phyloP scores from a whole-genome alignment of 2,113 vertebrate species.

The Aegypius monachus region DNA sequence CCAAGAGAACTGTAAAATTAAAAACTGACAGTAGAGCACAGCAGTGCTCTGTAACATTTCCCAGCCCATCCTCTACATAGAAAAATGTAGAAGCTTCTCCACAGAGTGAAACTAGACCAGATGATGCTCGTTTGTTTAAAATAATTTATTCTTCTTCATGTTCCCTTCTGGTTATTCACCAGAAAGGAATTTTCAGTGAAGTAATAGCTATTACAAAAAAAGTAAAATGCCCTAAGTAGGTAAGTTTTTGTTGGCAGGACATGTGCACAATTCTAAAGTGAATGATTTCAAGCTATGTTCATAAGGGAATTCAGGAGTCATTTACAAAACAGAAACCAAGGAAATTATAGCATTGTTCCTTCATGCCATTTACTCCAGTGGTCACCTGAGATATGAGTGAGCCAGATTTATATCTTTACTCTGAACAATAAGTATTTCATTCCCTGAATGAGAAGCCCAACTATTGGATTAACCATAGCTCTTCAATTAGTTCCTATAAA shows the following conservation, averaged over 20 bases:
- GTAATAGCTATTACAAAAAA: neutral
- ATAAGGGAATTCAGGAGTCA: neutral
- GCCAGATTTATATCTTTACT: neutral
- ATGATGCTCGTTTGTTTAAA: neutral
- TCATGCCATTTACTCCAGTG: neutral
- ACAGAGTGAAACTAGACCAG: neutral
- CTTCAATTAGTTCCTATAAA: neutral
- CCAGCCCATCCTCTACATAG: neutral
- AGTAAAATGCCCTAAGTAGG: neutral
- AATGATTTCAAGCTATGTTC: neutral
- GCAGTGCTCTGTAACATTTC: neutral
- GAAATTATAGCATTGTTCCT: neutral
- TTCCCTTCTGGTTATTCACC: neutral
- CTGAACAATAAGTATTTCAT: neutral
- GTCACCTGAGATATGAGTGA: neutral
- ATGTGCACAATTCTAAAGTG: neutral
- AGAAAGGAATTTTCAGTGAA: neutral
- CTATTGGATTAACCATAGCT: neutral
- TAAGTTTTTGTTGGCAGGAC: neutral
- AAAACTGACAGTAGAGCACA: neutral
- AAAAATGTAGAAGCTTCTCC: neutral
- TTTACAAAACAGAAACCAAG: neutral
- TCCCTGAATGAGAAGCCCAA: neutral
- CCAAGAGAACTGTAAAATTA: neutral
- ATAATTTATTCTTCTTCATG: neutral